Conservation (phyloP, 2,113 vertebrate genomes). For the Turdus rufiventris region DNA sequence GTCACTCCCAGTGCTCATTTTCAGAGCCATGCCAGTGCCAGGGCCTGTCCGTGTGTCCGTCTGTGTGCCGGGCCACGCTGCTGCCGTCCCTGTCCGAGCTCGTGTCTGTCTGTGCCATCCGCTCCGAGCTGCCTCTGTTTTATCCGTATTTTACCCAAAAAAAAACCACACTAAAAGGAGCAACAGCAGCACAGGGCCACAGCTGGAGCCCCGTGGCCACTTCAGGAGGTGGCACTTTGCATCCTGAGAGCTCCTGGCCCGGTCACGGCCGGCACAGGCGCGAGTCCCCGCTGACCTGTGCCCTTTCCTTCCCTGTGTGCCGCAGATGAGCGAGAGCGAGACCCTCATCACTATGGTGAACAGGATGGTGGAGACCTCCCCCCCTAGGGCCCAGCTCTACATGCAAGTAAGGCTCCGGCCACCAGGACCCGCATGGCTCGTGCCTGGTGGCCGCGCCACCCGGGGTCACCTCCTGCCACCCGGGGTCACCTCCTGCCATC, state of each 20-base stretch:
- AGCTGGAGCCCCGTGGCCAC: neutral
- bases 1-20: neutral
- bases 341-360: conserved; percentile 87
- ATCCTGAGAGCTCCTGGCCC: neutral
- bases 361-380: conserved; percentile 85
- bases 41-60: neutral
- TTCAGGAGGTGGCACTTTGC: neutral
- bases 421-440: neutral
- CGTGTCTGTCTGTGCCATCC: neutral
- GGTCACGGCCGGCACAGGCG: fast-evolving
- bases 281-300: conserved; percentile 37
- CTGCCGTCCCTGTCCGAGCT: neutral
- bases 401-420: conserved; percentile 84
- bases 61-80: neutral
- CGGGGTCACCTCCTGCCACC: conserved; percentile 12
- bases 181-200: fast-evolving
- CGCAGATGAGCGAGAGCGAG: conserved; percentile 85
- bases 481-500: conserved; percentile 15
- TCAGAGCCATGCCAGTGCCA: fast-evolving
- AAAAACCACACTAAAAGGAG: fast-evolving
- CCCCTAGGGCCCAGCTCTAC: conserved; percentile 85
- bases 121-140: neutral
- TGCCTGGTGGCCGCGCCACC: conserved; percentile 53
- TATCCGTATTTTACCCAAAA: neutral
- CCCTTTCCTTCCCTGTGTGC: conserved; percentile 76